These are phyloP conservation scores for Dolichoris vasculosae DNA, from an alignment of 1,140 invertebrate genomes.

Conservation along the genomic window DNA sequence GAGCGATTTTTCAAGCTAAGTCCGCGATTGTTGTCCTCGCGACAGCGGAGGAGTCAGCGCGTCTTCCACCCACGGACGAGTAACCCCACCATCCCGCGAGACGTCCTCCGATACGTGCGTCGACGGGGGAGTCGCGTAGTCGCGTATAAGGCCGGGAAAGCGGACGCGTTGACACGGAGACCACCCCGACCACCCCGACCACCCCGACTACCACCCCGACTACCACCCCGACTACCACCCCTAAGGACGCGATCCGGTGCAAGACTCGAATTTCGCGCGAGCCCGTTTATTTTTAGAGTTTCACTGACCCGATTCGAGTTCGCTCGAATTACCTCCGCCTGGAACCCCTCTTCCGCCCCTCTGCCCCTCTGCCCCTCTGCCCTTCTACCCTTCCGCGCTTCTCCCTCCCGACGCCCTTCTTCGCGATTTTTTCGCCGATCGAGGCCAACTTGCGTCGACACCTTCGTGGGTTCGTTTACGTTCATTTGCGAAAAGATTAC, in stretches of 20 bases:
- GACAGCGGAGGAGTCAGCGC: neutral
- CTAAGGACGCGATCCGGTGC: neutral
- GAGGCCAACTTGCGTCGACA: too few species aligned
- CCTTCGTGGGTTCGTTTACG: too few species aligned
- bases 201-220: neutral
- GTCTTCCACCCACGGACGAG: neutral
- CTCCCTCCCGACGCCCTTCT: too few species aligned
- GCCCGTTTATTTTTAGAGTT: conserved; percentile 28
- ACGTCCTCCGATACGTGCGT: conserved; percentile 1
- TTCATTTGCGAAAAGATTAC: too few species aligned
- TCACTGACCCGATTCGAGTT: conserved; percentile 33
- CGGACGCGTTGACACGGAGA: neutral
- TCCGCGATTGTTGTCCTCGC: conserved; percentile 34
- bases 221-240: neutral
- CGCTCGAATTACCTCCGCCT: neutral
- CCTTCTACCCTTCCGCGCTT: too few species aligned
- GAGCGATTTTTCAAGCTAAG: conserved; percentile 51
- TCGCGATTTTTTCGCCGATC: too few species aligned
- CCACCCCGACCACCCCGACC: neutral
- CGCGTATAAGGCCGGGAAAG: too few species aligned
- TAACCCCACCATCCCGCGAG: neutral
- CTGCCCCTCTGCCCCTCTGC: too few species aligned
- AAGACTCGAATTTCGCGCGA: neutral
- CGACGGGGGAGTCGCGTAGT: conserved; percentile 1
- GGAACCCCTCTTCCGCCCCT: neutral